Evolutionary conservation across 2,888 invertebrate genomes (phyloP).

Genomic region (Galerucella pusilla): DNA sequence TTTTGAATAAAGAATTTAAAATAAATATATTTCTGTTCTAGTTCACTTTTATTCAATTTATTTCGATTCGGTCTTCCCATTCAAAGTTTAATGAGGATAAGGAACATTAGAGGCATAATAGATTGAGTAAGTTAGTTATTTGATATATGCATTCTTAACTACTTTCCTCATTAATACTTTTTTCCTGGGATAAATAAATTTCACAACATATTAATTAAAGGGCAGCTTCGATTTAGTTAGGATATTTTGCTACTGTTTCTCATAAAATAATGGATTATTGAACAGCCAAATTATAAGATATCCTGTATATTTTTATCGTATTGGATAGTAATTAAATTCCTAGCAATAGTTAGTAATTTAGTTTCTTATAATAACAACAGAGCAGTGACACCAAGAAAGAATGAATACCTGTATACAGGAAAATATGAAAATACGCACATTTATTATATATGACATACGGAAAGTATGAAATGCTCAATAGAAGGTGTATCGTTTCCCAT

Average conservation of each 20-base stretch:
- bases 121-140: too few relatives aligned
- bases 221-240: neutral
- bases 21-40: too few relatives aligned
- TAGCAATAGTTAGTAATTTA: neutral
- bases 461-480: neutral
- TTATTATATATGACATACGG: neutral
- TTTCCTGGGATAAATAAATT: too few relatives aligned
- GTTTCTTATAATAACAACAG: neutral
- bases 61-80: too few relatives aligned
- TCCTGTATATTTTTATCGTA: neutral
- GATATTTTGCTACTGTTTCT: constrained; percentile 8
- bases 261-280: neutral
- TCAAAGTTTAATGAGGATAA: too few relatives aligned
- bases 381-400: neutral
- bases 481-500: neutral
- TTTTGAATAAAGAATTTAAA: too few relatives aligned
- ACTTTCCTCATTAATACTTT: too few relatives aligned
- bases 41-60: too few relatives aligned
- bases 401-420: neutral
- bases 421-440: neutral
- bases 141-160: too few relatives aligned
- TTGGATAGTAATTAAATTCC: neutral
- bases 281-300: neutral
- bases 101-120: too few relatives aligned
- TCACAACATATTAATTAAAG: too few relatives aligned